A percentile compares a stretch with the other conserved stretches of the same genome.
Conservation (phyloP, 2,113 vertebrate genomes). For the Prinia subflava region DNA sequence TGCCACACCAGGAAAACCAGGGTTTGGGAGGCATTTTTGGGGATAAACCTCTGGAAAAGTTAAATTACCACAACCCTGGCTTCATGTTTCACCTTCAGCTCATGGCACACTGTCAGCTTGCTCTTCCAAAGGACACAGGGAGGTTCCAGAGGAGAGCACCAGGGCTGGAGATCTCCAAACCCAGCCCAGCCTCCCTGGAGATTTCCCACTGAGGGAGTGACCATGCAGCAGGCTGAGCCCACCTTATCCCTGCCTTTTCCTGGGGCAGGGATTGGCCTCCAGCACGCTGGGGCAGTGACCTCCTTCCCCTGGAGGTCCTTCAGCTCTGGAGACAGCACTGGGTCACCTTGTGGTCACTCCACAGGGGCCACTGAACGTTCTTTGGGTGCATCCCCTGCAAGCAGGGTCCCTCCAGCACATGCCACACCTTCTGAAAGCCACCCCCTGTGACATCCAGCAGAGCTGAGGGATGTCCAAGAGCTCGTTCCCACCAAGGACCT, state of each 20-base stretch:
- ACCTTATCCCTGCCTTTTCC: rapidly evolving
- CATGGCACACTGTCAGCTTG: rapidly evolving
- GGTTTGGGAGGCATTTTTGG: not conserved
- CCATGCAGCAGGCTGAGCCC: rapidly evolving
- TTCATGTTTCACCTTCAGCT: not conserved
- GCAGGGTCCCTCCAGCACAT: not conserved
- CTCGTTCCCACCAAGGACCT: not conserved
- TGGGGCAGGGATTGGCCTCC: not conserved
- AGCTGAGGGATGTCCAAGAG: not conserved
- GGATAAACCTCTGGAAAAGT: not conserved
- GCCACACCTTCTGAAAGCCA: not conserved
- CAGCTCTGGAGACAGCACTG: not conserved
- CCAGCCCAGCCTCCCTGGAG: not conserved
- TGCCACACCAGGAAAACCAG: not conserved
- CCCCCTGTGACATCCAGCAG: not conserved
- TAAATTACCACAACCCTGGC: not conserved
- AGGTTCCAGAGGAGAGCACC: not conserved
- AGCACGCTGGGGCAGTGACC: not conserved
- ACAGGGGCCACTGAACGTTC: rapidly evolving
- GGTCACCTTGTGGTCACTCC: not conserved
- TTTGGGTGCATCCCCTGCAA: not conserved
- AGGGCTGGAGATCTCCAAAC: not conserved
- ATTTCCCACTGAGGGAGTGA: not conserved
- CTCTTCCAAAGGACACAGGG: not conserved
- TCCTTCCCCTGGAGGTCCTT: not conserved